Evolutionary conservation across 2,888 invertebrate species (phyloP).

Genomic region (Phortica magna): DNA sequence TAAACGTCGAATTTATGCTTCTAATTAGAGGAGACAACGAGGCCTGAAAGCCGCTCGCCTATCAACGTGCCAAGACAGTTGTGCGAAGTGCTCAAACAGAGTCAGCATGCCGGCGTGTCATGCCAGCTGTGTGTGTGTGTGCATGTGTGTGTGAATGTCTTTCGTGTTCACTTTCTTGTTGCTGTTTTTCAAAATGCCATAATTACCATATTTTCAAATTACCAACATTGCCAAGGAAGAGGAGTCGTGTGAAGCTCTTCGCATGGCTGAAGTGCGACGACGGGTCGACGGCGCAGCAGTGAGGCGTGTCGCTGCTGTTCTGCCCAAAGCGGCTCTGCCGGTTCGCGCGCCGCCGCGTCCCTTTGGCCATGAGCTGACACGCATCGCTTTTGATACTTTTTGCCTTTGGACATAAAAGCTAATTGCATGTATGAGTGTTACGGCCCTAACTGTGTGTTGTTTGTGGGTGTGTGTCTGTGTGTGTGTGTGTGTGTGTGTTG

Average conservation of each 20-base stretch:
- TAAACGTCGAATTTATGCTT: constrained; percentile 56
- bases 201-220: constrained; percentile 73
- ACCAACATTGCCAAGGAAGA: constrained; percentile 60
- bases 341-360: no score
- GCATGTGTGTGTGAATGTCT: neutral
- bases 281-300: no score
- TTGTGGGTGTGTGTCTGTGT: neutral
- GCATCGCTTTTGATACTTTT: neutral
- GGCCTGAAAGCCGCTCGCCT: neutral
- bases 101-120: neutral
- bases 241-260: no score
- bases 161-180: constrained; percentile 10
- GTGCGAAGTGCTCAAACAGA: constrained; percentile 38
- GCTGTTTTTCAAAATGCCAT: constrained; percentile 50
- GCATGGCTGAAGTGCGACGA: constrained; percentile 33
- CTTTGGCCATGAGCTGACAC: no score
- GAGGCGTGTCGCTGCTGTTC: neutral
- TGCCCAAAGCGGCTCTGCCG: no score
- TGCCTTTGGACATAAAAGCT: constrained; percentile 62
- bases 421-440: constrained; percentile 60
- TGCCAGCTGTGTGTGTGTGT: neutral
- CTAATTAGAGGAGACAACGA: constrained; percentile 68
- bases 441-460: neutral
- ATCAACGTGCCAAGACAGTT: constrained; percentile 48
- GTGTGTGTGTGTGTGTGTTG: neutral